A percentile compares a stretch with the other conserved stretches of the same genome.
phyloP scores from a whole-genome alignment of 2,888 invertebrate genomes.

The Drosophila testacea region DNA sequence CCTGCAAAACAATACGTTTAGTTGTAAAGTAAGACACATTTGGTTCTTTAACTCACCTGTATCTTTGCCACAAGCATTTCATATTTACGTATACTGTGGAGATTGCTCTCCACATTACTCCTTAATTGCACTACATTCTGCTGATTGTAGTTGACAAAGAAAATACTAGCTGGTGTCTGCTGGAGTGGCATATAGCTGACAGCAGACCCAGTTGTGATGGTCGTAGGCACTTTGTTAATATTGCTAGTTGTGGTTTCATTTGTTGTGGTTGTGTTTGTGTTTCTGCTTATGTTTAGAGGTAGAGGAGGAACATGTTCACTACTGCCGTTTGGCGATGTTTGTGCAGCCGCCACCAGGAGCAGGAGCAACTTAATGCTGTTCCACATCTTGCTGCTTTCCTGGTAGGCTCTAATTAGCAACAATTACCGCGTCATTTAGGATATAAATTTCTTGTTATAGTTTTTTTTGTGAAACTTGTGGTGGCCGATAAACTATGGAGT shows the following conservation, averaged over 20 bases:
- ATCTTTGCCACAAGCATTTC: conserved; percentile 84
- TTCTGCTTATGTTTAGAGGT: conserved; percentile 73
- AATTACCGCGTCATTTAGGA: conserved; percentile 59
- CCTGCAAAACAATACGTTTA: conserved; percentile 59
- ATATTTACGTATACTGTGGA: conserved; percentile 83
- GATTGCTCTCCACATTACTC: conserved; percentile 78
- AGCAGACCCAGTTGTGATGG: conserved; percentile 42
- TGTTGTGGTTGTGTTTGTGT: conserved; percentile 47
- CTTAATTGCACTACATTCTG: conserved; percentile 81
- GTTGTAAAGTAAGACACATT: neutral
- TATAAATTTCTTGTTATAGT: conserved; percentile 35
- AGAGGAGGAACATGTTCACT: conserved; percentile 74
- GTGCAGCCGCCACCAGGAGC: conserved; percentile 50
- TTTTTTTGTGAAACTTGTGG: conserved; percentile 40
- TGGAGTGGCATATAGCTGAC: conserved; percentile 57
- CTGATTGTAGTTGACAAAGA: conserved; percentile 76
- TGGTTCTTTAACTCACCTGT: conserved; percentile 69
- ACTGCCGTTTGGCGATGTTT: conserved; percentile 36
- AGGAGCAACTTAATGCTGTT: conserved; percentile 45
- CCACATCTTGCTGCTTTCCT: conserved; percentile 58
- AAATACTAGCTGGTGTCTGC: conserved; percentile 68
- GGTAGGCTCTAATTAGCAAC: conserved; percentile 36
- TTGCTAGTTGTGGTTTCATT: conserved; percentile 59
- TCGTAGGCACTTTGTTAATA: conserved; percentile 80
- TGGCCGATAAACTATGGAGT: conserved; percentile 32